Evolutionary conservation across 2,113 vertebrate species (phyloP), one percentile per base, ranked within the genome.

Genomic region (Pterocles orientalis): DNA sequence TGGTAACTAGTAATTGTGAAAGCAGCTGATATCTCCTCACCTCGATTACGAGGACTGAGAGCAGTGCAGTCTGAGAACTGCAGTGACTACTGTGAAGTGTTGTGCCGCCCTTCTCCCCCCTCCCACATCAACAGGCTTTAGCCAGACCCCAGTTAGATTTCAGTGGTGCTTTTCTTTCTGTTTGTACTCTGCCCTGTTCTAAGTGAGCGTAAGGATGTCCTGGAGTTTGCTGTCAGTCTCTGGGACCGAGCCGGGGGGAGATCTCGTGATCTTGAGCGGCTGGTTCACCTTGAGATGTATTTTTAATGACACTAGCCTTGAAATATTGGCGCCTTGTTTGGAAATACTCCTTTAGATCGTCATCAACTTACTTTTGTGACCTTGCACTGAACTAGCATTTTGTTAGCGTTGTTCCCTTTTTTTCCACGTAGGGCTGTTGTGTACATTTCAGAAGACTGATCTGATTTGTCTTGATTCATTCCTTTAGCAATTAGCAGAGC

Each of bases 201-300:
- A 3, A 18, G 12, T 4, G 10, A 51, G 29, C 17, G 31, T 26
- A 4, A 17, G 7, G 7, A 11, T 4, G n/a, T 23, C 1, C 56
- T 90, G 82, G 43, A 31, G 33, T 2, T n/a, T 6, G 21, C 47
- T 54, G 12, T 24, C n/a, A 14, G 34, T 51, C 68, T 7, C 33
- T 65, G 75, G 36, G 24, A 16, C 45, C n/a, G 26, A 53, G n/a
- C 16, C 12, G 23, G 23, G 29, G 28, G 34, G n/a, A 64, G 29
- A 43, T 12, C 3, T 14, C 16, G 18, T 41, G 16, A 20, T 45
- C 16, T 7, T 11, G 41, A 53, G 50, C 36, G 5, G 47, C 36
- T 53, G 33, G 1, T 26, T 86, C n/a, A 26, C 71, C 71, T 73
- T 28, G 48, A 53, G 54, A 9, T 39, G 33, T 34, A 20, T 48